These are phyloP conservation scores for Hippasteria phrygiana DNA, from an alignment of 53 echinoderm and acorn worm species.

Conservation along the genomic window DNA sequence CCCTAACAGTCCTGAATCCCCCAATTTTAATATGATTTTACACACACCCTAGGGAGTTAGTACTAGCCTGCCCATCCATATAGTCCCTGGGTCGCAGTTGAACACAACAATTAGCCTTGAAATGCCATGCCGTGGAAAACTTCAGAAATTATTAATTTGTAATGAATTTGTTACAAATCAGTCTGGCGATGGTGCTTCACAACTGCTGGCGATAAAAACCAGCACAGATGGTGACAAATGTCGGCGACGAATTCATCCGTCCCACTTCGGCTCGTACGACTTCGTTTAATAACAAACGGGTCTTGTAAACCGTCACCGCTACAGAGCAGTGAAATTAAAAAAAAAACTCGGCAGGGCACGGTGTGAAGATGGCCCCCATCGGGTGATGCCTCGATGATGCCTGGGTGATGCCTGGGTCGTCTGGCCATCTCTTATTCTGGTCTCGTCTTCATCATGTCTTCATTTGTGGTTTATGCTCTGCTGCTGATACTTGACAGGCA, in stretches of 20 bases:
- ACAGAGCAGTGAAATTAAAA: not conserved
- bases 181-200: not conserved
- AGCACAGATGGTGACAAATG: slow-evolving; percentile 30
- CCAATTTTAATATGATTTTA: no score
- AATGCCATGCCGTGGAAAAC: slow-evolving; percentile 1
- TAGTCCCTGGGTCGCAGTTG: not conserved
- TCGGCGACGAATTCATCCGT: not conserved
- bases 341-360: not conserved
- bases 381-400: not conserved
- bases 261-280: not conserved
- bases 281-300: slow-evolving; percentile 20
- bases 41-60: no score
- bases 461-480: slow-evolving; percentile 22
- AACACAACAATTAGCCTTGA: slow-evolving; percentile 18
- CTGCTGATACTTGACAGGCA: slow-evolving; percentile 19
- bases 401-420: not conserved
- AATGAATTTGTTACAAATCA: slow-evolving; percentile 11
- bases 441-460: slow-evolving; percentile 33
- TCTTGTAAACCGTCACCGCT: not conserved
- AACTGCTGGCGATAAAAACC: not conserved
- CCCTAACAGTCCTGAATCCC: no score
- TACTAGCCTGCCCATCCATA: slow-evolving; percentile 14
- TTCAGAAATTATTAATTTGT: slow-evolving; percentile 18
- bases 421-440: not conserved
- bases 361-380: not conserved